phyloP scores from a whole-genome alignment of 2,113 vertebrate species.

The Prochilodus magdalenae region DNA sequence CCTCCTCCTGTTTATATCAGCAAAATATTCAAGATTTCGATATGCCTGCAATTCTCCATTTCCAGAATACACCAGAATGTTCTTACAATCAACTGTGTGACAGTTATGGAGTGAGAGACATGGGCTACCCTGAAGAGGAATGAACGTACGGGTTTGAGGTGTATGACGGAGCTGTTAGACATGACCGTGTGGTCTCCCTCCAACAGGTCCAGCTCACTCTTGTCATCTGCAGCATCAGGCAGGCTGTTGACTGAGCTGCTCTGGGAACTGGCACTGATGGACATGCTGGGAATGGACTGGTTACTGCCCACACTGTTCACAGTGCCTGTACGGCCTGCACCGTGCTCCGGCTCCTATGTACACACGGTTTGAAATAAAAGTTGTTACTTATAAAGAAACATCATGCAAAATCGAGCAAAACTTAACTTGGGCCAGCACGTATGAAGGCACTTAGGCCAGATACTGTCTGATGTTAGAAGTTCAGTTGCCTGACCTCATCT shows the following conservation, averaged over 20 bases:
- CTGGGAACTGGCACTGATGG: conserved; percentile 99
- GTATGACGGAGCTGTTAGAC: conserved; percentile 98
- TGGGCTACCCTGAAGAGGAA: background rate
- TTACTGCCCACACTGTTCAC: conserved; percentile 99
- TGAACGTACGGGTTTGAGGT: conserved; percentile 89
- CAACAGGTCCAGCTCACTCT: conserved; percentile 93
- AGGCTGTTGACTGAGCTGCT: conserved; percentile 99
- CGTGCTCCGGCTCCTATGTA: conserved; percentile 89
- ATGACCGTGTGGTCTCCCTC: conserved; percentile 97
- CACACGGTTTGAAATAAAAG: background rate
- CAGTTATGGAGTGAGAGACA: background rate
- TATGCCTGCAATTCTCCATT: background rate
- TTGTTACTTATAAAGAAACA: background rate
- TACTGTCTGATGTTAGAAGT: background rate
- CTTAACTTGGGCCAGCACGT: background rate
- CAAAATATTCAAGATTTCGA: background rate
- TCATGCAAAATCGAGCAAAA: too few relatives aligned
- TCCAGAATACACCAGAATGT: background rate
- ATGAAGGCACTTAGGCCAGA: background rate
- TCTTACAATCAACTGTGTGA: too few relatives aligned
- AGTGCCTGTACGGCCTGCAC: conserved; percentile 90
- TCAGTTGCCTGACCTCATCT: conserved; percentile 81
- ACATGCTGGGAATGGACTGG: conserved; percentile 99
- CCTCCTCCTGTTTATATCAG: conserved; percentile 76
- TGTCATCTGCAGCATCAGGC: conserved; percentile 92